Base-by-base conservation (phyloP, 2,797 vertebrate species). In the Brachymystax lenok region DNA sequence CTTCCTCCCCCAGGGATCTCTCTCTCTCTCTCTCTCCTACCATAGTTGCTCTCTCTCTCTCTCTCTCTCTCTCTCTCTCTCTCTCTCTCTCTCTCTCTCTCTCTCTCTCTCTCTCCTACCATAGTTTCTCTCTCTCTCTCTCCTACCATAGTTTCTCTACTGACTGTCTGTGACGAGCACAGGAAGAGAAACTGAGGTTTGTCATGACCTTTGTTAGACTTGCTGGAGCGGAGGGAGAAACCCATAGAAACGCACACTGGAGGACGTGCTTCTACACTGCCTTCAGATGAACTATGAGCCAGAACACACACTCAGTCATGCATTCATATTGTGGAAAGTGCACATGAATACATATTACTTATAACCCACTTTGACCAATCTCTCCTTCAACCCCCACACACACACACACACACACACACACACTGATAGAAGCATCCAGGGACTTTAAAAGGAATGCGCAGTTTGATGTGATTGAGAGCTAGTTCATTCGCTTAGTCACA, bases 271-370 rank as follows among this genome's bases (percentile, higher is more conserved):
- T 85, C 74, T 82, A 75, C 80, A 82, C 66, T 52, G 79, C 79
- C 33, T 83, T 84, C 75, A 81, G 63, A 83, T 87, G 72, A 66
- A 77, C 73, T 61, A 75, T 84, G 86, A 90, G 74, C 89, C 86
- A 84, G 72, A 64, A 77, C 4, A 1, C 79, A 61, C 71, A 46
- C 63, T 13, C 74, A 52, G 63, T 27, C 21, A 28, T 27, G 8
- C 33, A 81, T 76, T 59, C 63, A 56, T 17, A 28, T 46, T 46
- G 10, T 46, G 40, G 10, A 46, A 46, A 46, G 40, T 46, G 40
- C 40, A 46, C 40, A 46, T 13, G 40, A 46, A 46, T 46, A 13
- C 40, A 50, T 50, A 64, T 82, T 75, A 88, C 79, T 83, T 88
- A 72, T 87, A 90, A 88, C 85, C 80, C 82, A 80, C 78, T 85